Base-by-base conservation (phyloP, 2,113 vertebrate species). In the Megalops atlanticus region DNA sequence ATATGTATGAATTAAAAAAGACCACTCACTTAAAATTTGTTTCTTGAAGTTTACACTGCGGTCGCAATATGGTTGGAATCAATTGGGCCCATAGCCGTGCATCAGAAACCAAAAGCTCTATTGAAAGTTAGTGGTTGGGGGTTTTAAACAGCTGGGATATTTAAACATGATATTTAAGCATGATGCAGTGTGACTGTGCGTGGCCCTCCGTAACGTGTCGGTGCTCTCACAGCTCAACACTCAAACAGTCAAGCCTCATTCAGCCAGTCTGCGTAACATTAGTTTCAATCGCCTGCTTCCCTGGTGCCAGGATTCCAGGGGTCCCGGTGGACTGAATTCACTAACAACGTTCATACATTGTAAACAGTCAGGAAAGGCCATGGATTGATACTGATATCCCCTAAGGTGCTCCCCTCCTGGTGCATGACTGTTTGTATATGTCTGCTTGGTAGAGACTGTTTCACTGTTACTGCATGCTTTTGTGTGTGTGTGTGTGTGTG, bases 311-410 rank as follows among this genome's bases (percentile, higher is more conserved):
- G 68, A 78, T 68, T 43, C 71, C n/a, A 41, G n/a, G 79, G 82
- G 78, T 85, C 83, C 81, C 86, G 84, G 79, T 77, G 83, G 78
- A 83, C 84, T 76, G 83, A 80, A 86, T 49, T 1, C n/a, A 4
- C 76, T 76, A 84, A 83, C 82, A 84, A 83, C 89, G 84, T 89
- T 85, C 40, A 85, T 83, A 83, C 87, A 89, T 77, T 88, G 85
- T 85, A 91, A 92, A 90, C 86, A 92, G 43, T 74, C 43, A 87
- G 81, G 38, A 71, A 85, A 88, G 83, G 86, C 89, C 86, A 86
- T 80, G 83, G 70, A 81, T 84, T 85, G 90, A 91, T 78, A 90
- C 81, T 64, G 88, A 92, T 92, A 90, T 86, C 89, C 90, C 88
- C 90, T 81, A 79, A 90, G 90, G 87, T 90, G 88, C 86, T 81